Evolutionary conservation across 1,140 invertebrate genomes (phyloP), one percentile per base, ranked within the genome.

Genomic region (Amphibalanus amphitrite): DNA sequence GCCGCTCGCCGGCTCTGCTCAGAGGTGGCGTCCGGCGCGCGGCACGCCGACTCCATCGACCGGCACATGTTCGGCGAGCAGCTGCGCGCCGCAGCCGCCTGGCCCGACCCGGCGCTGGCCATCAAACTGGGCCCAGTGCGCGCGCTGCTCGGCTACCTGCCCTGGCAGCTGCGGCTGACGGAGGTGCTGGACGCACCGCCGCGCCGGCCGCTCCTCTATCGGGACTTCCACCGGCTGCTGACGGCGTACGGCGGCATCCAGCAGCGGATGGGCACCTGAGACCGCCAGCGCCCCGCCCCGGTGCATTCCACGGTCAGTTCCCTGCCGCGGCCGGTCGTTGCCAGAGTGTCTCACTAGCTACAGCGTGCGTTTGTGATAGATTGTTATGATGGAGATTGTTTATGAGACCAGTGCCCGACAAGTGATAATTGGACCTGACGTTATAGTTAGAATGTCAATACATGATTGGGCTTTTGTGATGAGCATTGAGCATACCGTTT

Each of bases 51-150:
- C 47, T 59, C 47, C 13, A 59, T 59, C 20, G 47, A 59, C 47
- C 47, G 47, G 10, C 47, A 59, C 47, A 59, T 59, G 47, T 59
- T 59, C 47, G 47, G 47, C 1, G 47, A 20, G 10, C 10, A 59
- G 47, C 47, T 59, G 47, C 47, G 47, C 13, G 47, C 65, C 3
- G 65, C 65, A 26, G 10, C n/a, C 26, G 3, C n/a, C 65, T 67
- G 65, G 26, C 65, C 65, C n/a, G 65, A 67, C 28, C 65, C 65
- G 65, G 26, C n/a, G 65, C 65, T 67, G 65, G 65, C 28, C n/a
- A 3, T 67, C n/a, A 26, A 28, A 8, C 65, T 67, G 6, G 65
- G 65, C n/a, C 10, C 26, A 10, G 23, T 67, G 65, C 65, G 10
- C 20, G 28, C 26, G 3, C 65, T 67, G 65, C 28, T 26, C 65